Evolutionary conservation across 2,888 invertebrate species (phyloP), one percentile per base, ranked within the genome.

Genomic region (Oxystoma pomonae): DNA sequence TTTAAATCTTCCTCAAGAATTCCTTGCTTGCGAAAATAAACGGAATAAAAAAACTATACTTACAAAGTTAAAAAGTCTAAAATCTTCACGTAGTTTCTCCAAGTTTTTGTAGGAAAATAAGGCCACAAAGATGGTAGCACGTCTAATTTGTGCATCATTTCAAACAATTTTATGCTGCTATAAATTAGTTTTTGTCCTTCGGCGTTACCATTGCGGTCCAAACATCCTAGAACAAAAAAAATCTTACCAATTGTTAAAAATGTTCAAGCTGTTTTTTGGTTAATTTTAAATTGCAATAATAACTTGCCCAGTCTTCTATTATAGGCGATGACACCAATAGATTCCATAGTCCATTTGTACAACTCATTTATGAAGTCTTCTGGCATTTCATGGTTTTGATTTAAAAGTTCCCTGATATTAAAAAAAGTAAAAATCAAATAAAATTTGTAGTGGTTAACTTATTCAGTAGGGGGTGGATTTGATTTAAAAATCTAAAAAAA

Each of bases 311-410:
- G 67, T 63, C 73, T 62, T 64, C 61, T 78, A 63, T 83, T 80
- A 19, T 82, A 67, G 0, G 81, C 81, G n/a, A 83, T 75, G 0
- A 76, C 72, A 2, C 77, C 76, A 1, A 52, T 79, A 0, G 84
- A 86, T 78, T 89, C 89, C 59, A 89, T 75, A 1, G 86, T 83
- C 86, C 87, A 89, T 74, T 85, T 86, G 49, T 83, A 83, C 18
- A 87, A 75, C 77, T 87, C 85, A 17, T 80, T 75, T 49, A 78
- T 74, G 58, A 88, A 84, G 70, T 86, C 68, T 1, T 59, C 68
- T 0, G 76, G 75, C 74, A 75, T 74, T 69, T 75, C 71, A 55
- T 68, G 64, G 56, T 68, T n/a, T n/a, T n/a, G n/a, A n/a, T n/a
- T n/a, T n/a, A n/a, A n/a, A n/a, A n/a, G n/a, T n/a, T n/a, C n/a